Conservation (phyloP, 2,888 invertebrate species). For the Phytoseiulus persimilis region DNA sequence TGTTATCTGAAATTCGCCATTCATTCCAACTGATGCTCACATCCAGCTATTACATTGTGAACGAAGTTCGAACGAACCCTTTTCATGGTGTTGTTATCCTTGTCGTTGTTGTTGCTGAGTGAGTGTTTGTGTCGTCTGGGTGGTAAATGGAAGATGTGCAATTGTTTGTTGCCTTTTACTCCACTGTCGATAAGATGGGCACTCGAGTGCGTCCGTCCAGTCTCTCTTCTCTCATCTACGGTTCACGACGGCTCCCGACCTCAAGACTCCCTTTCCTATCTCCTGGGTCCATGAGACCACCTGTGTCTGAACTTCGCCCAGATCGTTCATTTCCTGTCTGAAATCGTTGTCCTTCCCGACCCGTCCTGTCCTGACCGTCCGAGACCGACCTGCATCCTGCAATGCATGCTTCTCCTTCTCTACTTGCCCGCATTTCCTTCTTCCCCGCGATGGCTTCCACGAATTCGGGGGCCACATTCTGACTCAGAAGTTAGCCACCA, state of each 20-base stretch:
- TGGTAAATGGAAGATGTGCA: not conserved
- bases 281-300: not conserved
- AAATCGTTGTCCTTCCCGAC: not conserved
- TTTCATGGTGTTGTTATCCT: not conserved
- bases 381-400: not conserved
- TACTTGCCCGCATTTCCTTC: not conserved
- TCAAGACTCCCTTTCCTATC: not conserved
- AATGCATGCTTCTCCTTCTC: not conserved
- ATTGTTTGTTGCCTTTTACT: not conserved
- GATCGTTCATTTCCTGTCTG: not conserved
- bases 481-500: not conserved
- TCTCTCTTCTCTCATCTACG: not conserved
- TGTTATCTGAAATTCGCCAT: too few species aligned
- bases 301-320: too few species aligned
- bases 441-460: not conserved
- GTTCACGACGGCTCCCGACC: not conserved
- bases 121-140: not conserved
- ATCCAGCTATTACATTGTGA: too few species aligned
- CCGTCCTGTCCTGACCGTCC: not conserved
- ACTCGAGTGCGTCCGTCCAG: not conserved
- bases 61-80: not conserved
- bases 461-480: not conserved
- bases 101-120: not conserved
- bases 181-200: not conserved
- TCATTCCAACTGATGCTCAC: too few species aligned